A percentile compares a stretch with the other conserved stretches of the same genome.
phyloP scores from a whole-genome alignment of 2,797 vertebrate genomes.

The Betta splendens region DNA sequence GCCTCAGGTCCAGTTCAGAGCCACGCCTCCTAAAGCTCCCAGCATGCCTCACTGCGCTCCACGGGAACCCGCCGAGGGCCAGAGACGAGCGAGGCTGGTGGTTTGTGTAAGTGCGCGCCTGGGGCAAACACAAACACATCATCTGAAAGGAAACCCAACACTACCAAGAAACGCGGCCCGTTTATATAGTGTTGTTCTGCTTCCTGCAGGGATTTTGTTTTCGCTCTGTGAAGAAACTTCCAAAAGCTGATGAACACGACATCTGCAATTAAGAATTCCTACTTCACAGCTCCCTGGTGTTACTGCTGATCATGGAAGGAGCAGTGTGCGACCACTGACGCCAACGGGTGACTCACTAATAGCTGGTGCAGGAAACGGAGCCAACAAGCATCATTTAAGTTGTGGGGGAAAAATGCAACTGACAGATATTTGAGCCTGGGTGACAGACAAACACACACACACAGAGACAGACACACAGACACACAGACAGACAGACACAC shows the following conservation, averaged over 20 bases:
- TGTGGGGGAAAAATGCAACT: conserved; percentile 8
- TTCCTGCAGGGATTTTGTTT: conserved; percentile 52
- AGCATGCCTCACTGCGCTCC: conserved; percentile 38
- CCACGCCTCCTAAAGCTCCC: conserved; percentile 65
- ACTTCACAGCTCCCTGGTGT: conserved; percentile 32
- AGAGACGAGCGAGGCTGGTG: conserved; percentile 58
- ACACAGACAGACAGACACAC: no score
- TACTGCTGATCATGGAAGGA: conserved; percentile 26
- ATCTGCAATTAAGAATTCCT: conserved; percentile 44
- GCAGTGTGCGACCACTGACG: conserved; percentile 28
- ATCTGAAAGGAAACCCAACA: conserved; percentile 59
- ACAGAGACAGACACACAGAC: no score
- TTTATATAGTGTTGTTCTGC: conserved; percentile 42
- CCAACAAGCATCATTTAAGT: conserved; percentile 5
- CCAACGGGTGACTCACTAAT: conserved; percentile 41
- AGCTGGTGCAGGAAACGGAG: conserved; percentile 14
- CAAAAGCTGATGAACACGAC: conserved; percentile 28
- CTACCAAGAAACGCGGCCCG: conserved; percentile 16
- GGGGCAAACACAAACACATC: conserved; percentile 54
- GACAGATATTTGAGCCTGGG: background rate
- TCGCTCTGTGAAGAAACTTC: conserved; percentile 32
- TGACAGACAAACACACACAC: no score
- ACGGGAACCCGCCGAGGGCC: conserved; percentile 49
- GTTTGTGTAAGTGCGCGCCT: conserved; percentile 52
- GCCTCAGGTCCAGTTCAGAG: no score